phyloP scores from a whole-genome alignment of 2,888 invertebrate genomes.

The Prosopocoilus inquinatus region DNA sequence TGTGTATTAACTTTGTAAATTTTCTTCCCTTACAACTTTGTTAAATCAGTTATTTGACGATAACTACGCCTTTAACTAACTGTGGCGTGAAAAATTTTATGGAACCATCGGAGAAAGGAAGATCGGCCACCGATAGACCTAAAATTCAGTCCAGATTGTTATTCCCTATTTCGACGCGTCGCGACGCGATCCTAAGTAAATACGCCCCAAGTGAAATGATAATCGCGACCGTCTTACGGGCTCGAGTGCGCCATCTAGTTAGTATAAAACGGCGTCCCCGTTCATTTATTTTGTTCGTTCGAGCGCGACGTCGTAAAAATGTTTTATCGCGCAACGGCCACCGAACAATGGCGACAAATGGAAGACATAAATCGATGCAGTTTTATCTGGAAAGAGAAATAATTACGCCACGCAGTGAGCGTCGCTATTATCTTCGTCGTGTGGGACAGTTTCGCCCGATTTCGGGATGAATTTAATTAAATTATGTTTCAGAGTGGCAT shows the following conservation, averaged over 20 bases:
- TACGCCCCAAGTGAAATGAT: too few species aligned
- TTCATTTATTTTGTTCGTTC: conserved; percentile 9
- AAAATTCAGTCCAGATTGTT: too few species aligned
- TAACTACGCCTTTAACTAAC: too few species aligned
- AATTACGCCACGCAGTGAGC: conserved; percentile 3
- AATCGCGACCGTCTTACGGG: too few species aligned
- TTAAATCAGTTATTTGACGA: too few species aligned
- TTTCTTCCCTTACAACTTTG: too few species aligned
- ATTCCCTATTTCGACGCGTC: too few species aligned
- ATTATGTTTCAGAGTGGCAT: background rate
- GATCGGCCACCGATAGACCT: too few species aligned
- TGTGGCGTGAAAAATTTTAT: too few species aligned
- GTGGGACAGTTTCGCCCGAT: background rate
- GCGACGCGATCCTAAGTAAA: too few species aligned
- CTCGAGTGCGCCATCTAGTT: background rate
- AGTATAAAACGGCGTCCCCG: background rate
- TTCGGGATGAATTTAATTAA: background rate
- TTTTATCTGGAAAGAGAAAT: conserved; percentile 9
- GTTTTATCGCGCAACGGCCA: conserved; percentile 6
- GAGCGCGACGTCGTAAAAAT: conserved; percentile 9
- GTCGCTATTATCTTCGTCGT: background rate
- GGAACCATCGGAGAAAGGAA: too few species aligned
- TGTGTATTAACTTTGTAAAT: too few species aligned
- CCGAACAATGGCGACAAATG: conserved; percentile 10
- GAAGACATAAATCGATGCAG: conserved; percentile 7